phyloP scores from a whole-genome alignment of 2,888 invertebrate species.

The Scrobipalpa costella region DNA sequence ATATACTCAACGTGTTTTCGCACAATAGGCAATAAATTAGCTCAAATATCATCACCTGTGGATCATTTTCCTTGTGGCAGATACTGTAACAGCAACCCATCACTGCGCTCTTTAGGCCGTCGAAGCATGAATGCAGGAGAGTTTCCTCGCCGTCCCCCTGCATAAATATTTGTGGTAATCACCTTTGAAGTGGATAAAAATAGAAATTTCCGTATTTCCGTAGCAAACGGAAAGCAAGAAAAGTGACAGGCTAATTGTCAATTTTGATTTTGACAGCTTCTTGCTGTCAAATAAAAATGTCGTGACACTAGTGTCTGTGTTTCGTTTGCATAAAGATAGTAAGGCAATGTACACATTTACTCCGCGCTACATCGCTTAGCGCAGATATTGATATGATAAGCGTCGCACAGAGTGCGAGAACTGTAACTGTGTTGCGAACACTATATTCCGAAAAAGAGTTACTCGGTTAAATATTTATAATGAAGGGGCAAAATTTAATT shows the following conservation, averaged over 20 bases:
- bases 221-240: conserved; percentile 41
- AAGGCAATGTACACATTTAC: too few species aligned
- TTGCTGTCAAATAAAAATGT: too few species aligned
- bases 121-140: conserved; percentile 76
- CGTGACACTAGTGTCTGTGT: too few species aligned
- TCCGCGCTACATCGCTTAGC: too few species aligned
- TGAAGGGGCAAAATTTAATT: too few species aligned
- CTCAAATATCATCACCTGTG: conserved; percentile 76
- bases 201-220: conserved; percentile 65
- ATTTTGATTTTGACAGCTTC: conserved; percentile 3
- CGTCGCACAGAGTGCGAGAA: too few species aligned
- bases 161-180: conserved; percentile 72
- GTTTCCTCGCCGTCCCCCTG: conserved; percentile 73
- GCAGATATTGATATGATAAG: too few species aligned
- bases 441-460: too few species aligned
- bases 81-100: conserved; percentile 88
- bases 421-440: too few species aligned
- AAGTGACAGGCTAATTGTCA: conserved; percentile 8
- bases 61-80: conserved; percentile 85
- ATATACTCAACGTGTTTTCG: conserved; percentile 33
- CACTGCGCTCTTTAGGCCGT: conserved; percentile 70
- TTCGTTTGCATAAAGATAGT: not conserved
- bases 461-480: too few species aligned
- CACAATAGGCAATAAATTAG: conserved; percentile 21
- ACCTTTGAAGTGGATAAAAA: conserved; percentile 64